Percentiles rank a stretch among this genome's conserved stretches.
Conservation (phyloP, 2,888 invertebrate genomes). For the Lamproptera curius region DNA sequence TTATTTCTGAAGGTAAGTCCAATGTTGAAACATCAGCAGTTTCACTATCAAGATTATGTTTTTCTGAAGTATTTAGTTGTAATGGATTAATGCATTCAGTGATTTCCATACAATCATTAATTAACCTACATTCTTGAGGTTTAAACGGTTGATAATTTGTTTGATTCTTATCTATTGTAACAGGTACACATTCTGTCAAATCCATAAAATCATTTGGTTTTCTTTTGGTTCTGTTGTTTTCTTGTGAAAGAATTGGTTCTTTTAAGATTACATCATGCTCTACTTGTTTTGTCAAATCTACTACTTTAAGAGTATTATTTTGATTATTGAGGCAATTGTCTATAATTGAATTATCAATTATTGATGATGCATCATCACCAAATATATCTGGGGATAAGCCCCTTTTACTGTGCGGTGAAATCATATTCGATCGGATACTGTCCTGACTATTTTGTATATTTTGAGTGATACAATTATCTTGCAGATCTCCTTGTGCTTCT, state of each 20-base stretch:
- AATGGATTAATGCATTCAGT: conserved; percentile 48
- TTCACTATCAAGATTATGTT: conserved; percentile 19
- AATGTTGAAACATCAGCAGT: no score
- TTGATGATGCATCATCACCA: conserved; percentile 56
- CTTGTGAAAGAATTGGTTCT: background rate
- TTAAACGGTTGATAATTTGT: conserved; percentile 30
- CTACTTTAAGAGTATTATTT: conserved; percentile 20
- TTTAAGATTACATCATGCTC: background rate
- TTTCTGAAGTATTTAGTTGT: no score
- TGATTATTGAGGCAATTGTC: background rate
- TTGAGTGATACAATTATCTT: no score
- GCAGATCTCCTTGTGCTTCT: no score
- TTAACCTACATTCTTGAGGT: conserved; percentile 38
- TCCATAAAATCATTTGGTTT: conserved; percentile 40
- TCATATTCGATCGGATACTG: background rate
- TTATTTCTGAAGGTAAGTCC: no score
- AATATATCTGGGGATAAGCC: conserved; percentile 68
- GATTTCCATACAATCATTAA: conserved; percentile 57
- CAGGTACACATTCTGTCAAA: conserved; percentile 42
- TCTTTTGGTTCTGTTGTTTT: conserved; percentile 22
- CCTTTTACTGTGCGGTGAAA: conserved; percentile 29
- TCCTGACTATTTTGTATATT: background rate
- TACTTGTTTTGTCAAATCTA: conserved; percentile 11
- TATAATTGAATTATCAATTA: conserved; percentile 24
- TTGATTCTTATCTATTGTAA: conserved; percentile 24